These are phyloP conservation scores for Acrocephalus arundinaceus DNA, from an alignment of 2,113 vertebrate genomes.

Conservation along the genomic window DNA sequence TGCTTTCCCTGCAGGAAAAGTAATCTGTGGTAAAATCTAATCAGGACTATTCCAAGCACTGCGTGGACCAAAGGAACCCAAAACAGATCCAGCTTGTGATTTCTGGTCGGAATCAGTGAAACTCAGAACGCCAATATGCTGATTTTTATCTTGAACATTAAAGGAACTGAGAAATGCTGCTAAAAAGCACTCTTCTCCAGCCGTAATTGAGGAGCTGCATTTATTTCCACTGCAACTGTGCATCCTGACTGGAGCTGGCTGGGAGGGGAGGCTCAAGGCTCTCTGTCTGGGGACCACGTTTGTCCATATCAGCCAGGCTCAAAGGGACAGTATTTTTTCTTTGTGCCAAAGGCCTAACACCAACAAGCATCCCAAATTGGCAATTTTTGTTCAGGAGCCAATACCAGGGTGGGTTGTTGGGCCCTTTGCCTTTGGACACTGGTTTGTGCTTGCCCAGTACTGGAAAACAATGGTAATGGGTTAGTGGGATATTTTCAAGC, in stretches of 20 bases:
- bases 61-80: slow-evolving; percentile 41
- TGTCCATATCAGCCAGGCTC: not conserved
- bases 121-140: not conserved
- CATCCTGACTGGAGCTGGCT: not conserved
- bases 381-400: not conserved
- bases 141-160: slow-evolving; percentile 48
- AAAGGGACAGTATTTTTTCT: not conserved
- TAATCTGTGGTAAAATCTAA: slow-evolving; percentile 52
- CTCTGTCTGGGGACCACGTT: accelerated
- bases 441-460: not conserved
- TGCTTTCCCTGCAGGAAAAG: slow-evolving; percentile 21
- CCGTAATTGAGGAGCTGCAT: not conserved
- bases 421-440: not conserved
- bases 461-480: not conserved
- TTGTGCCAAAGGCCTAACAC: accelerated
- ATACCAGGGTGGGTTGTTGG: not conserved
- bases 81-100: slow-evolving; percentile 53
- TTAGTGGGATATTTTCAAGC: not conserved
- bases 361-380: not conserved
- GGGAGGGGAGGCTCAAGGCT: not conserved
- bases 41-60: slow-evolving; percentile 18
- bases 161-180: not conserved
- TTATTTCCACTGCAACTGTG: not conserved
- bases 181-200: not conserved
- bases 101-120: slow-evolving; percentile 4